A percentile compares a stretch with the other conserved stretches of the same genome.
Conservation (phyloP, 2,888 invertebrate genomes). For the Nephrocerus scutellatus region DNA sequence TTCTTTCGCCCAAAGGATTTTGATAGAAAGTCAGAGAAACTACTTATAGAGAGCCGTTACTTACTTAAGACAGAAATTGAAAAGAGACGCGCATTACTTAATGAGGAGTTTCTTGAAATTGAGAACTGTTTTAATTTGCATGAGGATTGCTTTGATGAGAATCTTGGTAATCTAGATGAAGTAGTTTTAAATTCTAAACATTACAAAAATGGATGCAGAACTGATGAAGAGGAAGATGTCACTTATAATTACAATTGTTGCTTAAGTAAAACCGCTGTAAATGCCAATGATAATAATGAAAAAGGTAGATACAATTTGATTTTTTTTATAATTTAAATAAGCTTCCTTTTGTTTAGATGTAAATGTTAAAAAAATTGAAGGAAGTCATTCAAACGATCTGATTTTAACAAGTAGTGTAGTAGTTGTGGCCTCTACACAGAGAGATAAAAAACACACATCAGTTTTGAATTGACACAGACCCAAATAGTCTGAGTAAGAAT, state of each 20-base stretch:
- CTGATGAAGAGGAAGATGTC: slow-evolving; percentile 14
- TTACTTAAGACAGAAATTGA: slow-evolving; percentile 59
- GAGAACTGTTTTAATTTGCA: slow-evolving; percentile 45
- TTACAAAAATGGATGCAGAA: slow-evolving; percentile 19
- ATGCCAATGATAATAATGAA: slow-evolving; percentile 12
- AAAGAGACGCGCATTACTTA: slow-evolving; percentile 56
- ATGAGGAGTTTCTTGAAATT: slow-evolving; percentile 59
- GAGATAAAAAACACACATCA: slow-evolving; percentile 1
- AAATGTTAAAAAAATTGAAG: slow-evolving; percentile 25
- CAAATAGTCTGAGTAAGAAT: no score
- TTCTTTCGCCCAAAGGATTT: slow-evolving; percentile 82
- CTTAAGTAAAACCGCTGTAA: slow-evolving; percentile 18
- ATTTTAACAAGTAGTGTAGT: slow-evolving; percentile 25
- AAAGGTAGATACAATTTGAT: slow-evolving; percentile 1
- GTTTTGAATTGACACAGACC: no score
- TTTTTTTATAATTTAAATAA: background rate
- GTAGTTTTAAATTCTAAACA: background rate
- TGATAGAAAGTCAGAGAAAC: slow-evolving; percentile 61
- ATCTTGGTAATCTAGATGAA: background rate
- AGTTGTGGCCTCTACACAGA: slow-evolving; percentile 8
- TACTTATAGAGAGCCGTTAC: slow-evolving; percentile 57
- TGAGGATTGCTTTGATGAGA: slow-evolving; percentile 22
- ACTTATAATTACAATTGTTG: background rate
- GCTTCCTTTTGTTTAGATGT: slow-evolving; percentile 19
- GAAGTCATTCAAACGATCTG: slow-evolving; percentile 22